These are phyloP conservation scores for Paracanthobrama guichenoti DNA, from an alignment of 2,113 vertebrate species.

Conservation along the genomic window DNA sequence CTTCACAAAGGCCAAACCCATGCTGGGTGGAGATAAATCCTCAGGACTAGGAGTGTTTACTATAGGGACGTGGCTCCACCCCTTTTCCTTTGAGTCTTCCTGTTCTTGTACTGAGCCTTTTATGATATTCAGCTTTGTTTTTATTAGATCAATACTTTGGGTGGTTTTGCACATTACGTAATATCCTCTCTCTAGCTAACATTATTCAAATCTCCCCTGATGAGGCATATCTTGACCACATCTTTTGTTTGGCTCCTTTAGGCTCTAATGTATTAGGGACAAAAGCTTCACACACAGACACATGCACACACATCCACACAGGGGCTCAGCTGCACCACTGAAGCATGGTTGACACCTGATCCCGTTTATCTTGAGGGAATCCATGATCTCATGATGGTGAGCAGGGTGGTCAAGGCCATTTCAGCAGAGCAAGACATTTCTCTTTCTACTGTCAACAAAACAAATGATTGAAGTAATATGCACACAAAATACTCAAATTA, in stretches of 20 bases:
- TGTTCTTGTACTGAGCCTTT: neutral
- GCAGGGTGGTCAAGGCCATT: slow-evolving; percentile 1
- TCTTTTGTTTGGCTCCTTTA: neutral
- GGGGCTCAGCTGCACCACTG: neutral
- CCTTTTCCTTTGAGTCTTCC: neutral
- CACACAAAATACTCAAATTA: neutral
- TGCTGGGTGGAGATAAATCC: neutral
- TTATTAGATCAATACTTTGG: neutral
- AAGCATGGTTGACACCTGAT: slow-evolving; percentile 3
- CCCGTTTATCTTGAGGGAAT: slow-evolving; percentile 4
- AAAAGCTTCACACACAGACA: neutral
- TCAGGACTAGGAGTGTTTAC: neutral
- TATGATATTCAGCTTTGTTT: neutral
- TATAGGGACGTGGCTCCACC: neutral
- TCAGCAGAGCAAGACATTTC: neutral
- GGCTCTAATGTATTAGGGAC: neutral
- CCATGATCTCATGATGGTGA: neutral
- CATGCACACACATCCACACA: neutral
- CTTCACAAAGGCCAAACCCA: neutral
- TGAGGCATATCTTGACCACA: neutral
- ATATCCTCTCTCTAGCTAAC: neutral
- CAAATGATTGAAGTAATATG: slow-evolving; percentile 19
- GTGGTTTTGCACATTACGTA: neutral
- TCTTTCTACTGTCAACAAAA: slow-evolving; percentile 16
- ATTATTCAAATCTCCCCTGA: neutral